Evolutionary conservation across 1,140 invertebrate species (phyloP).

Genomic region (Calycopis cecrops): DNA sequence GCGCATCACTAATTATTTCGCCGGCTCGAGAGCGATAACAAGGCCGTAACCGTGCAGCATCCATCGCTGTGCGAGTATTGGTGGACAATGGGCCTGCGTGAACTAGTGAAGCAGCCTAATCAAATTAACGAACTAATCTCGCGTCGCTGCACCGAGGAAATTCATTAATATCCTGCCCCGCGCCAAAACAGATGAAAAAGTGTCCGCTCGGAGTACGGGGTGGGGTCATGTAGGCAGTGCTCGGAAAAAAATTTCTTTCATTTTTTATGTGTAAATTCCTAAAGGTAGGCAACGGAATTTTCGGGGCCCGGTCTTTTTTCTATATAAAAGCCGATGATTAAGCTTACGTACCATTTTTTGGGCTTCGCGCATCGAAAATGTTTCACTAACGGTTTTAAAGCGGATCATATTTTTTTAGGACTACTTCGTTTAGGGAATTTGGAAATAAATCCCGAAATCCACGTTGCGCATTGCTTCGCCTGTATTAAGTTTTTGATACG

Average conservation of each 20-base stretch:
- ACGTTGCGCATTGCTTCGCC: too few species aligned
- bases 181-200: constrained; percentile 47
- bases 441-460: too few species aligned
- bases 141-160: constrained; percentile 54
- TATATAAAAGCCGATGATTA: constrained; percentile 9
- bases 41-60: constrained; percentile 25
- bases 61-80: constrained; percentile 28
- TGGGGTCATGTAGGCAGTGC: constrained; percentile 21
- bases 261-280: constrained; percentile 34
- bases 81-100: constrained; percentile 39
- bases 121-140: constrained; percentile 64
- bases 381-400: too few species aligned
- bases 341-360: not conserved
- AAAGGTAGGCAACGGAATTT: constrained; percentile 31
- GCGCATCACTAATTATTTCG: constrained; percentile 35
- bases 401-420: too few species aligned
- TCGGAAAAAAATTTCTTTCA: constrained; percentile 21
- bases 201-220: constrained; percentile 28
- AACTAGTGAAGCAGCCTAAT: constrained; percentile 49
- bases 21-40: constrained; percentile 28
- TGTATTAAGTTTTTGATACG: too few species aligned
- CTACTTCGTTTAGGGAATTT: too few species aligned
- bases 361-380: too few species aligned
- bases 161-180: constrained; percentile 68
- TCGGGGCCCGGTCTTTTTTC: constrained; percentile 18